Base-by-base conservation (phyloP, 2,888 invertebrate species). In the Acronicta psi region DNA sequence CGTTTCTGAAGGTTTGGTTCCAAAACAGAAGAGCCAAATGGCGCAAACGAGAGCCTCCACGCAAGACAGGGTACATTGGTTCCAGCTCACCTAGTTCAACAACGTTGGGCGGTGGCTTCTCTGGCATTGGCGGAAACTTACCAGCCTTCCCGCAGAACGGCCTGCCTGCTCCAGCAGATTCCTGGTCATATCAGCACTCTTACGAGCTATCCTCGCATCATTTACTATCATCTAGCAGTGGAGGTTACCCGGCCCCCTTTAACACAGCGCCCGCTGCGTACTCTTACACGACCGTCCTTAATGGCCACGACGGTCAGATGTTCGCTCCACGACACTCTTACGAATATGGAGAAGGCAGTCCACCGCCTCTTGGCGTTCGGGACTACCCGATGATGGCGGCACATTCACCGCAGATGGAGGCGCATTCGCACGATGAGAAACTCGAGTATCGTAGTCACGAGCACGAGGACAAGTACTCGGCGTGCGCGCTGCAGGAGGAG, bases 21-120 rank as follows among this genome's bases (percentile, higher is more conserved):
- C 97, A 98, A 93, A 98, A 98, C 86, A 95, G 98, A 66, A 95
- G 98, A 67, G 98, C 98, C 13, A 98, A 98, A 87, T 98, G 98
- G 98, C 96, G 98, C 45, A 98, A 98, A 86, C 96, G 98, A 36
- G 98, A 98, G 84, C 98, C 98, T 0, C 98, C 98, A 0, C 95
- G 98, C 36, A 98, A 98, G 90, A 98, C 97, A 0, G 97, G 97
- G 34, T 96, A 96, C 94, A 95, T 97, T 80, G 96, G 96, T 56
- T 95, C 96, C 3, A 96, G 95, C 78, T 95, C 95, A 0, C 96
- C 96, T 0, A 96, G 96, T 75, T 96, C 96, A 2, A 96, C 95
- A 42, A 95, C 95, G 31, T 83, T 96, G 51, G 96, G 96, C 6
- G 96, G 96, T 31, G 95, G 95, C 6, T 95, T 95, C 69, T 90